A percentile compares a stretch with the other conserved stretches of the same genome.
Conservation (phyloP, 2,113 vertebrate species). For the Cathartes aura region DNA sequence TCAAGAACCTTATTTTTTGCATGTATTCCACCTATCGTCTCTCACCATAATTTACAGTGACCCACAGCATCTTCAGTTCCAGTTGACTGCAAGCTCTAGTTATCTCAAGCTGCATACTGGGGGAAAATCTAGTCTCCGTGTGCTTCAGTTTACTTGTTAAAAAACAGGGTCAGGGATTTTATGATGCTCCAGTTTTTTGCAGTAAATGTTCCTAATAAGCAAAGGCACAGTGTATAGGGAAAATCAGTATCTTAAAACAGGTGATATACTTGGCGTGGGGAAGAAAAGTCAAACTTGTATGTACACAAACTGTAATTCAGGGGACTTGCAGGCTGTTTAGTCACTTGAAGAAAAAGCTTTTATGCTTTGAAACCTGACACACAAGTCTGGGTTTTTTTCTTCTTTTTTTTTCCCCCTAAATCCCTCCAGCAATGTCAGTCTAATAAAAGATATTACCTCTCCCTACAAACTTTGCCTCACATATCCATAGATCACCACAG, state of each 20-base stretch:
- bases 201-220: not conserved
- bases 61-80: not conserved
- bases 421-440: not conserved
- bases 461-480: not conserved
- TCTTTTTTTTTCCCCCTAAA: rapidly evolving
- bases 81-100: not conserved
- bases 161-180: not conserved
- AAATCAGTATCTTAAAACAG: not conserved
- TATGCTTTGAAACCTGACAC: constrained; percentile 20
- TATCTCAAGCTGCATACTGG: not conserved
- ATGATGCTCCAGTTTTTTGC: not conserved
- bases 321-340: not conserved
- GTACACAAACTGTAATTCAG: not conserved
- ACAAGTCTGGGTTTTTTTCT: not conserved
- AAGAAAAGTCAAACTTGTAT: not conserved
- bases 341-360: constrained; percentile 1
- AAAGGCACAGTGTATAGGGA: not conserved
- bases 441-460: constrained; percentile 19
- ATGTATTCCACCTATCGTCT: not conserved
- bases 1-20: not conserved
- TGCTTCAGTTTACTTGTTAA: not conserved
- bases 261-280: not conserved
- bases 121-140: rapidly evolving
- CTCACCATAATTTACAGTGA: not conserved
- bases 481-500: not conserved